phyloP scores from a whole-genome alignment of 2,888 invertebrate genomes.

The Nephrotoma flavescens region DNA sequence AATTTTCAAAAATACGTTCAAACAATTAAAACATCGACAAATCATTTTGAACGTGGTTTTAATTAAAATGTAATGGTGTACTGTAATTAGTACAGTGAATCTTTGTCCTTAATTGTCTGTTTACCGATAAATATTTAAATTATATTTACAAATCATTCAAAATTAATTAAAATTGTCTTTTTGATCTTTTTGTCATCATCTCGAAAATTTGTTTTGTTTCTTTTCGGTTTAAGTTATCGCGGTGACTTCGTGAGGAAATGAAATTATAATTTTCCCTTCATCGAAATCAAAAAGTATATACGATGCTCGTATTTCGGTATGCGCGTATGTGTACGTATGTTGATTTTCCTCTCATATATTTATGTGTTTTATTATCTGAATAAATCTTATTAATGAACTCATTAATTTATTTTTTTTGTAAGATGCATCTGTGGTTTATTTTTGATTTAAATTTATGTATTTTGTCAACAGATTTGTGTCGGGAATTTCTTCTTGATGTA shows the following conservation, averaged over 20 bases:
- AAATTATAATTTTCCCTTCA: not conserved
- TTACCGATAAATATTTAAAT: not conserved
- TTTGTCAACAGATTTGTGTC: not conserved
- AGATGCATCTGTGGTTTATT: conserved; percentile 1
- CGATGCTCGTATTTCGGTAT: not conserved
- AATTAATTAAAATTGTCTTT: not conserved
- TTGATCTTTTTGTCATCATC: not conserved
- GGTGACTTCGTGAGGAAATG: not conserved
- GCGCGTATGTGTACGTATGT: not conserved
- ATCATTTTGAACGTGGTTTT: not conserved
- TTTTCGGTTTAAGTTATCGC: not conserved
- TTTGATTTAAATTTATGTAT: not conserved
- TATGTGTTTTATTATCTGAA: not conserved
- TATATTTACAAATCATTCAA: not conserved
- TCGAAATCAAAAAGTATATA: not conserved
- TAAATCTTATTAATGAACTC: conserved; percentile 4
- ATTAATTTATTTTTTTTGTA: not conserved
- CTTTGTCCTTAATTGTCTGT: not conserved
- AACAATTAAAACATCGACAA: not conserved
- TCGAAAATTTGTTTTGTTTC: not conserved
- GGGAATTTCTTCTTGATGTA: not conserved
- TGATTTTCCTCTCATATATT: not conserved
- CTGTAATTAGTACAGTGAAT: not conserved
- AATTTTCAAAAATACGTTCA: not conserved
- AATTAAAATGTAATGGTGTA: not conserved